Evolutionary conservation across 2,888 invertebrate genomes (phyloP), one percentile per base, ranked within the genome.

Genomic region (Scrobipalpa atriplicella): DNA sequence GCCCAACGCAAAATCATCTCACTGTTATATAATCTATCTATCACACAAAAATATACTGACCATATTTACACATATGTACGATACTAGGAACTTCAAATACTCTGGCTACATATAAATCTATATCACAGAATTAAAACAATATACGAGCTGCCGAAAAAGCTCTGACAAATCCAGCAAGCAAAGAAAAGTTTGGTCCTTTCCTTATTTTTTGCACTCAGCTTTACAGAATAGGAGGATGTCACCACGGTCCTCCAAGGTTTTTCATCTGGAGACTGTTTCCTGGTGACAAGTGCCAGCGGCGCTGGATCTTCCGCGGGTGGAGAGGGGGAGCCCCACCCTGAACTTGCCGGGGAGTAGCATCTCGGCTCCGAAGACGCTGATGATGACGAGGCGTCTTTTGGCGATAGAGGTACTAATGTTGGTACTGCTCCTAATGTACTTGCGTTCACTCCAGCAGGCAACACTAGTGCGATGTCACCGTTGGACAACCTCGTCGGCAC

Each of bases 171-270:
- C n/a, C n/a, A 5, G 79, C 81, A 3, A 3, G 29, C 29, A 29
- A 5, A 2, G 29, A 29, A 3, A 3, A 81, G 78, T 71, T 69
- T 38, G 58, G 58, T 38, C n/a, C 16, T n/a, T 7, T 8, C 16
- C 38, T 38, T n/a, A n/a, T 16, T 16, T 58, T 58, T 2, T 38
- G 58, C 29, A 5, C 10, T 38, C 58, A 36, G 9, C 16, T 62
- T 63, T 64, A 67, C 67, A 67, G 83, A 21, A 19, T 13, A 80
- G 75, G 69, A 71, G 69, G 65, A 38, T 70, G 87, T 93, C 92
- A 96, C 97, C 97, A 97, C 2, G 97, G 97, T 78, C 97, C 97
- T 93, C 97, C 97, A 97, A 36, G 96, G 96, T 78, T 95, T 95
- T 58, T 96, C 96, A 78, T 96, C 96, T 77, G 90, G 74, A 10